phyloP scores from a whole-genome alignment of 2,113 vertebrate species.

The Cololabis saira region DNA sequence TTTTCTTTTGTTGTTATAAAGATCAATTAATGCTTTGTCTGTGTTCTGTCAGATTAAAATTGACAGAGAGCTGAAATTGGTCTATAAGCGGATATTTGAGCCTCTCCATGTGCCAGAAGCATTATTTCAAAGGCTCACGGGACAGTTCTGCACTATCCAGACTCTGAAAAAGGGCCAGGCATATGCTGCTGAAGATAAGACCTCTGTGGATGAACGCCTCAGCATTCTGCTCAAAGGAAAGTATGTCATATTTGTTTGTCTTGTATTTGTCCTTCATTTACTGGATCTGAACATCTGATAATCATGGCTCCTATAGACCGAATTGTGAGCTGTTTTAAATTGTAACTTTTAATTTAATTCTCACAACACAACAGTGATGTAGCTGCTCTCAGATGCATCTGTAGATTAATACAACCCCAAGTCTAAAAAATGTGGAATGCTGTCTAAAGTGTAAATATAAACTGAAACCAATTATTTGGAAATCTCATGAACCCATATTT shows the following conservation, averaged over 20 bases:
- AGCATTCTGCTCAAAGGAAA: slow-evolving; percentile 97
- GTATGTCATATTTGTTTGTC: slow-evolving; percentile 77
- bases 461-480: too few relatives aligned
- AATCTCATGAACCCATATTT: too few relatives aligned
- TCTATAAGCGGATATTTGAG: slow-evolving; percentile 95
- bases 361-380: too few relatives aligned
- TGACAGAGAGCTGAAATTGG: slow-evolving; percentile 89
- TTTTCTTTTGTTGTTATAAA: neutral
- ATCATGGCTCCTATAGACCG: too few relatives aligned
- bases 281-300: too few relatives aligned
- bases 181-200: slow-evolving; percentile 96
- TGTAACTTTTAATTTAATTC: too few relatives aligned
- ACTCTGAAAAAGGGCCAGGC: slow-evolving; percentile 90
- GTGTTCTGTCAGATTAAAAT: slow-evolving; percentile 90
- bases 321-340: too few relatives aligned
- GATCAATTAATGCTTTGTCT: neutral
- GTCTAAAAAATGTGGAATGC: too few relatives aligned
- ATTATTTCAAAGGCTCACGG: slow-evolving; percentile 92
- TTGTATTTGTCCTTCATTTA: too few relatives aligned
- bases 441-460: too few relatives aligned
- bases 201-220: slow-evolving; percentile 94
- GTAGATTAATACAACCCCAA: too few relatives aligned
- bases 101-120: slow-evolving; percentile 93
- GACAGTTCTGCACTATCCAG: slow-evolving; percentile 96
- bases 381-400: too few relatives aligned